Conservation (phyloP, 2,888 invertebrate species). For the Mythimna pallens region DNA sequence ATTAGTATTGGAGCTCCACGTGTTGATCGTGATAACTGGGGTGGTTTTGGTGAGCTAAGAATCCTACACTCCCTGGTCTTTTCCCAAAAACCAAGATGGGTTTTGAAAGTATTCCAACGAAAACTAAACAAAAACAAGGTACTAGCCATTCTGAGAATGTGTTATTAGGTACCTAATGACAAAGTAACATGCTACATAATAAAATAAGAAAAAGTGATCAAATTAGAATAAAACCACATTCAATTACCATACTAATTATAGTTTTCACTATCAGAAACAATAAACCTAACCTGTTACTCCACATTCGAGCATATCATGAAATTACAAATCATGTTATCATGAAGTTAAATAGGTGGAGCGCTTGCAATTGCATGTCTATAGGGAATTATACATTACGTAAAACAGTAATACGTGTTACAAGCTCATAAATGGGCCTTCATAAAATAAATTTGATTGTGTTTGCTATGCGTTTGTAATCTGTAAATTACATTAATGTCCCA, state of each 20-base stretch:
- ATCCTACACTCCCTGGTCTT: no score
- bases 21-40: no score
- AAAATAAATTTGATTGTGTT: conserved; percentile 65
- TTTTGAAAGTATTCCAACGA: no score
- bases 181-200: not conserved
- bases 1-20: no score
- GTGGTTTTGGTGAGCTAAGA: no score
- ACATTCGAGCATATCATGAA: conserved; percentile 72
- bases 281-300: conserved; percentile 71
- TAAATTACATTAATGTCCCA: conserved; percentile 59
- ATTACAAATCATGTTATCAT: conserved; percentile 78
- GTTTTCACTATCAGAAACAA: conserved; percentile 74
- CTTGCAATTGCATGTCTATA: conserved; percentile 77
- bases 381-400: conserved; percentile 76
- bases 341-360: conserved; percentile 67
- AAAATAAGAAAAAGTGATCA: not conserved
- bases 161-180: not conserved
- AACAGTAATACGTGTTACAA: conserved; percentile 70
- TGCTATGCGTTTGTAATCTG: conserved; percentile 51
- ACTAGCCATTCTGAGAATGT: not conserved
- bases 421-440: conserved; percentile 61
- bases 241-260: conserved; percentile 70
- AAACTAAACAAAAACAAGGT: no score
- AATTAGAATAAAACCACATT: conserved; percentile 39
- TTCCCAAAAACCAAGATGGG: no score